These are phyloP conservation scores for Polypedilum vanderplanki DNA, from an alignment of 1,140 invertebrate genomes.

Conservation along the genomic window DNA sequence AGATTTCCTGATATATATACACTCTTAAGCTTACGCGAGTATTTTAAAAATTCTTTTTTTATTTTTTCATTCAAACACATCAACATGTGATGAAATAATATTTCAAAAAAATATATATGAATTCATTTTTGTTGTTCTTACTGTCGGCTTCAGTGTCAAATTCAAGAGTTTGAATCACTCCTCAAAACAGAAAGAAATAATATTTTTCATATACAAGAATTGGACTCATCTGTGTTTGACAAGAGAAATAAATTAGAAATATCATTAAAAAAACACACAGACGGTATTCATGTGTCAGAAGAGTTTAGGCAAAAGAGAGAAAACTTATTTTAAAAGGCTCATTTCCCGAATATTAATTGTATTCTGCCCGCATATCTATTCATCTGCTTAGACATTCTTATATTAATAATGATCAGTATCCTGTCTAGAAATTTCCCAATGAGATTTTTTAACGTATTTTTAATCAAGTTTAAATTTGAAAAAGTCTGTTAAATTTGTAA, in stretches of 20 bases:
- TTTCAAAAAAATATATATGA: not conserved
- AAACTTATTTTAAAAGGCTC: constrained; percentile 7
- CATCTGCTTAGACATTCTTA: no score
- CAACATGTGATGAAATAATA: constrained; percentile 7
- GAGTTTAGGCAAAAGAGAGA: not conserved
- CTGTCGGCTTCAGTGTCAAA: no score
- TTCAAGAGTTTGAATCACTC: no score
- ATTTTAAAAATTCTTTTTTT: not conserved
- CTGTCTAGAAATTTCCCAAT: no score
- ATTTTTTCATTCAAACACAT: no score
- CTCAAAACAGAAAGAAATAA: not conserved
- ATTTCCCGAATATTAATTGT: constrained; percentile 20
- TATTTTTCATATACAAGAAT: not conserved
- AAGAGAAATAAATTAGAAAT: constrained; percentile 28
- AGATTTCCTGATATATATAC: not conserved
- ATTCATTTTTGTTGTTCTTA: no score
- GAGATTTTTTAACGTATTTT: no score
- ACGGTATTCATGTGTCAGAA: constrained; percentile 8
- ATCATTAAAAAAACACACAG: constrained; percentile 20
- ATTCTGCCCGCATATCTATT: not conserved
- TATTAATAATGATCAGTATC: no score
- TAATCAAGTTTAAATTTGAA: no score
- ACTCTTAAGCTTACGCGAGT: not conserved
- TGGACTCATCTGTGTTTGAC: constrained; percentile 25
- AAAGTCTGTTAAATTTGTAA: no score